phyloP scores from a whole-genome alignment of 2,888 invertebrate genomes.

The Helobdella robusta region DNA sequence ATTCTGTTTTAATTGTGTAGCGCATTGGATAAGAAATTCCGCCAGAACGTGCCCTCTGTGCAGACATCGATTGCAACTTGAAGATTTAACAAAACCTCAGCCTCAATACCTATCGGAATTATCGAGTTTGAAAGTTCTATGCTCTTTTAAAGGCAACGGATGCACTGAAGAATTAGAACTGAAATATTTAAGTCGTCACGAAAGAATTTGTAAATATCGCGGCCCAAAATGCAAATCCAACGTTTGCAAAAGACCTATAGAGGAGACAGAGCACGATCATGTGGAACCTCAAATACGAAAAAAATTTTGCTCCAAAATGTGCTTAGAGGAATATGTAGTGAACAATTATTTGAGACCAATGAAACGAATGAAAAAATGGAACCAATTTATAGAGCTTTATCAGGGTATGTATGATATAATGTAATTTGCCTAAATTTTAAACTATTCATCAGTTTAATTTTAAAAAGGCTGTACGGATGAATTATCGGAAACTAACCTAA shows the following conservation, averaged over 20 bases:
- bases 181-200: slow-evolving; percentile 3
- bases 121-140: slow-evolving; percentile 9
- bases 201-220: slow-evolving; percentile 9
- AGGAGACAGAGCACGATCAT: background rate
- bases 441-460: background rate
- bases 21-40: slow-evolving; percentile 21
- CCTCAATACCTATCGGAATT: slow-evolving; percentile 12
- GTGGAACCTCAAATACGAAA: background rate
- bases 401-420: background rate
- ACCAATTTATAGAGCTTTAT: slow-evolving; percentile 3
- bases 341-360: slow-evolving; percentile 12
- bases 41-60: too few species aligned
- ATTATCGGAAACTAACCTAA: slow-evolving; percentile 12
- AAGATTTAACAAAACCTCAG: slow-evolving; percentile 3
- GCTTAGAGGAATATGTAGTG: slow-evolving; percentile 23
- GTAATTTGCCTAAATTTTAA: background rate
- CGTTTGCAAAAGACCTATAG: slow-evolving; percentile 19
- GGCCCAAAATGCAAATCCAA: slow-evolving; percentile 18
- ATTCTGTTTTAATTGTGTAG: slow-evolving; percentile 21
- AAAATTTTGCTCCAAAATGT: slow-evolving; percentile 23
- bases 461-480: slow-evolving; percentile 9
- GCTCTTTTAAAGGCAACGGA: slow-evolving; percentile 17
- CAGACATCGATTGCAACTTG: slow-evolving; percentile 5
- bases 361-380: slow-evolving; percentile 16
- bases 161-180: slow-evolving; percentile 21